A percentile compares a stretch with the other conserved stretches of the same genome.
phyloP scores from a whole-genome alignment of 1,140 invertebrate species.

The Caenorhabditis brenneri region DNA sequence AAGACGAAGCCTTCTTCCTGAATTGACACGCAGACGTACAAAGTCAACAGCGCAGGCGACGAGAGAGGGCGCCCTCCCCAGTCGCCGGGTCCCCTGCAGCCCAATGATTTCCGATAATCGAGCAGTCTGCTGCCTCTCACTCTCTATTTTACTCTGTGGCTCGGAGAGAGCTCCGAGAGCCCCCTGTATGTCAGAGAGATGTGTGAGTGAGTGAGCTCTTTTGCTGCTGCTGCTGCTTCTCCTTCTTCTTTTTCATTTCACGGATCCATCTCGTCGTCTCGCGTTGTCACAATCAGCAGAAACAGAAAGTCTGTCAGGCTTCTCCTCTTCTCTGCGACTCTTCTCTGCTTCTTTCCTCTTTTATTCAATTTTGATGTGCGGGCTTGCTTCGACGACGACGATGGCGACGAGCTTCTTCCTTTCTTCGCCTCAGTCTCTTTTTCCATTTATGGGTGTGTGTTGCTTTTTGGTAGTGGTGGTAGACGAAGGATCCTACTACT shows the following conservation, averaged over 20 bases:
- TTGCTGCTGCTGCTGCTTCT: neutral
- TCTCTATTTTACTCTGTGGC: conserved; percentile 12
- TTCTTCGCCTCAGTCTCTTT: conserved; percentile 34
- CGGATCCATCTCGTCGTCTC: conserved; percentile 33
- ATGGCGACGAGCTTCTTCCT: conserved; percentile 2
- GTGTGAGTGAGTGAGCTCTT: neutral
- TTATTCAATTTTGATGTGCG: conserved; percentile 39
- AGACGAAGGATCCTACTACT: conserved; percentile 33
- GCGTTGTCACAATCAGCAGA: conserved; percentile 29
- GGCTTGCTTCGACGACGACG: neutral
- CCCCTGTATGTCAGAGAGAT: neutral
- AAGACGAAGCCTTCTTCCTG: conserved; percentile 4
- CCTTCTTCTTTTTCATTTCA: conserved; percentile 14
- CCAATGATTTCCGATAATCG: conserved; percentile 54
- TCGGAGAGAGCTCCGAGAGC: conserved; percentile 20
- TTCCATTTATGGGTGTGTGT: neutral
- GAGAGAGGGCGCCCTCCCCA: conserved; percentile 17
- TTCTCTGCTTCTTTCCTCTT: conserved; percentile 5
- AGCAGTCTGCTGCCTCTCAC: conserved; percentile 15
- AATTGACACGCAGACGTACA: neutral
- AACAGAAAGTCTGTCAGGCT: too few relatives aligned
- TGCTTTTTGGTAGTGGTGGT: conserved; percentile 43
- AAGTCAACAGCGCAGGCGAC: conserved; percentile 12
- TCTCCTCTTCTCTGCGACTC: conserved; percentile 24
- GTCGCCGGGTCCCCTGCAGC: conserved; percentile 37